These are phyloP conservation scores for Sclerurus mexicanus DNA, from an alignment of 2,113 vertebrate genomes.

Conservation along the genomic window DNA sequence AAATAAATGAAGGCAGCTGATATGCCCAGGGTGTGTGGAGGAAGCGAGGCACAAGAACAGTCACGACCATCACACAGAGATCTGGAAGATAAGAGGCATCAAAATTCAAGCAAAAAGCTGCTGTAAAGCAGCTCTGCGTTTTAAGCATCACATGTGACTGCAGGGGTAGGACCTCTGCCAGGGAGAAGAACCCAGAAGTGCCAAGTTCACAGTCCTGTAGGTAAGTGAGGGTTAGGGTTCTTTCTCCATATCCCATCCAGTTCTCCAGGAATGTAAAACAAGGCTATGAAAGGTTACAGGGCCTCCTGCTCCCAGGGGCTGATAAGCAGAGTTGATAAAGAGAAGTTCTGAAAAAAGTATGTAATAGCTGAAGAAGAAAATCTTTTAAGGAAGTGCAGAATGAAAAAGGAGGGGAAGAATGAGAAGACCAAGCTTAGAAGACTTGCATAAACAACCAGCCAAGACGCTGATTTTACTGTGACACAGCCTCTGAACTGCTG, in stretches of 20 bases:
- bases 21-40: background rate
- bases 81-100: background rate
- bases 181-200: background rate
- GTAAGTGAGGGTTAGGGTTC: accelerated
- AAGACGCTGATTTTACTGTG: background rate
- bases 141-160: background rate
- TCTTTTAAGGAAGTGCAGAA: background rate
- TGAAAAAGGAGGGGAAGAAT: background rate
- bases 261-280: background rate
- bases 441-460: background rate
- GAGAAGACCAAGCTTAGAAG: background rate
- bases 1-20: slow-evolving; percentile 13
- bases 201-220: background rate
- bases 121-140: background rate
- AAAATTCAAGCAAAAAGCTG: background rate
- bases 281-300: background rate
- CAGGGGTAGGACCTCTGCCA: background rate
- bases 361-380: background rate
- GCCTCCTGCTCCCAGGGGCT: background rate
- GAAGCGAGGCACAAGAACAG: background rate
- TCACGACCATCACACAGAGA: background rate
- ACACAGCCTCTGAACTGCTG: background rate
- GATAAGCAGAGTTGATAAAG: background rate
- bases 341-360: background rate
- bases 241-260: background rate